A percentile compares a stretch with the other conserved stretches of the same genome.
phyloP scores from a whole-genome alignment of 2,888 invertebrate genomes.

The Lasioglossum lativentre region DNA sequence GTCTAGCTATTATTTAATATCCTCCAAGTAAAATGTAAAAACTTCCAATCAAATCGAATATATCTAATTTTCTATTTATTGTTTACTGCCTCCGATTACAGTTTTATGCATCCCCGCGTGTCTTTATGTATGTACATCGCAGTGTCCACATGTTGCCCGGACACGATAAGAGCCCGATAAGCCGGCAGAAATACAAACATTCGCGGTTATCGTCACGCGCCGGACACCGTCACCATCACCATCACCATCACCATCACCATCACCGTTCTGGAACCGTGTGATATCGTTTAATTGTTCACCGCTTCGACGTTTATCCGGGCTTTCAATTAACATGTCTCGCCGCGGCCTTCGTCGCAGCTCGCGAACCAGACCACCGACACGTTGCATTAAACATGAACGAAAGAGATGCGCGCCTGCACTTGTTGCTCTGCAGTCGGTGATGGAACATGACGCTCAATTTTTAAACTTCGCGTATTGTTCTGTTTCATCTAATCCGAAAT shows the following conservation, averaged over 20 bases:
- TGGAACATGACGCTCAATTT: neutral
- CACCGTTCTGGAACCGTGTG: conserved; percentile 9
- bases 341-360: neutral
- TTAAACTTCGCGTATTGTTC: neutral
- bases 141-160: neutral
- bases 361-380: neutral
- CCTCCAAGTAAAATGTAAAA: neutral
- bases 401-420: neutral
- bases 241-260: no score
- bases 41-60: neutral
- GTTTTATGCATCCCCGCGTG: neutral
- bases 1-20: neutral
- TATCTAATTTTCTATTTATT: neutral
- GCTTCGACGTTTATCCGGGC: neutral
- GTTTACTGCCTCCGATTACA: neutral
- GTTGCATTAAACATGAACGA: neutral
- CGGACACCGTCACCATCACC: conserved; percentile 34
- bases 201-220: conserved; percentile 32
- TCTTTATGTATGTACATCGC: neutral
- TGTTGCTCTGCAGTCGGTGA: neutral
- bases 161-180: conserved; percentile 57
- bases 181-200: conserved; percentile 40
- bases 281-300: conserved; percentile 31
- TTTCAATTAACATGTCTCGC: neutral
- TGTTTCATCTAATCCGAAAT: neutral